Conservation (phyloP, 2,797 vertebrate genomes). For the Pachyuromys duprasi region DNA sequence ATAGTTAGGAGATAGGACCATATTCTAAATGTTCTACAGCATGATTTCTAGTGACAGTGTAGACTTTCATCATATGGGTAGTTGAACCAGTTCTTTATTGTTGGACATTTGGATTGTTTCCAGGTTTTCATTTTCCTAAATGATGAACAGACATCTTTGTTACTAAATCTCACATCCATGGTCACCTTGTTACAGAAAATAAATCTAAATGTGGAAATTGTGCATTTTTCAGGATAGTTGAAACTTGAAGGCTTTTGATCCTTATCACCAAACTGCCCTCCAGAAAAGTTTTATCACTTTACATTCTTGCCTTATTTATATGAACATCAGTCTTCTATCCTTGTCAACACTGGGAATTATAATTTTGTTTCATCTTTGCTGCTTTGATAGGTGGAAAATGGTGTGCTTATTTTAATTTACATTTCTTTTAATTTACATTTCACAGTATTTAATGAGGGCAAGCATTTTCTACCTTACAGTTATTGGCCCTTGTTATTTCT, state of each 20-base stretch:
- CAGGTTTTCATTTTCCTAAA: constrained; percentile 70
- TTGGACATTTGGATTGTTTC: constrained; percentile 70
- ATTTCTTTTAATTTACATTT: constrained; percentile 64
- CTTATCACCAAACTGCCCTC: not conserved
- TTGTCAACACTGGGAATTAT: constrained; percentile 23
- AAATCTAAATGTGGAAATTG: constrained; percentile 52
- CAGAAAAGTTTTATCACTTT: constrained; percentile 51
- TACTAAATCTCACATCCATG: constrained; percentile 51
- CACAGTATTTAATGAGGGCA: constrained; percentile 59
- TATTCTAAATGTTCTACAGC: constrained; percentile 60
- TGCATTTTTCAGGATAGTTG: constrained; percentile 27
- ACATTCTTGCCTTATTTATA: constrained; percentile 41
- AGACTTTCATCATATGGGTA: constrained; percentile 59
- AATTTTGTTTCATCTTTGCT: constrained; percentile 69
- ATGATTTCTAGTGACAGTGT: constrained; percentile 75
- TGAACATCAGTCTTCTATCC: constrained; percentile 40
- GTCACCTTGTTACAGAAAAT: constrained; percentile 55
- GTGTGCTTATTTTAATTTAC: constrained; percentile 67
- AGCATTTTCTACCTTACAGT: constrained; percentile 13
- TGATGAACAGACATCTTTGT: constrained; percentile 55
- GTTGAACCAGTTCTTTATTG: constrained; percentile 69
- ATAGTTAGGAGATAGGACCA: constrained; percentile 50
- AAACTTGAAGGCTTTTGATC: constrained; percentile 54
- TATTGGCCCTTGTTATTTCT: constrained; percentile 29
- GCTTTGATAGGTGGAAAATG: constrained; percentile 62